Conservation (phyloP, 2,113 vertebrate genomes). For the Trichechus manatus region DNA sequence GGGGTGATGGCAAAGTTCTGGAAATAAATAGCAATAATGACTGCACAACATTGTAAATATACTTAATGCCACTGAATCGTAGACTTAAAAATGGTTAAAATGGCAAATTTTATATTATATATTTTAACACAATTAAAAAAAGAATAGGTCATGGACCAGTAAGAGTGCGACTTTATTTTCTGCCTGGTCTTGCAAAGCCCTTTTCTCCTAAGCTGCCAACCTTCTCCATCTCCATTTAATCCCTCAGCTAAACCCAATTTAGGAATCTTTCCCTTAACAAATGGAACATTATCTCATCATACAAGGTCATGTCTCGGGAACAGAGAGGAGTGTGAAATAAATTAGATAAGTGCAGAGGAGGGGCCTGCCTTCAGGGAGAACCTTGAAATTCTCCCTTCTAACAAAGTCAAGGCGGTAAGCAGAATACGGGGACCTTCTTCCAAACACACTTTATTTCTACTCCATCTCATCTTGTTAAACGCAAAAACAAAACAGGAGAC, state of each 20-base stretch:
- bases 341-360: background rate
- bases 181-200: rapidly evolving
- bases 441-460: rapidly evolving
- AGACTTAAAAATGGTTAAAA: background rate
- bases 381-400: background rate
- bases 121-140: background rate
- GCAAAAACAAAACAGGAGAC: background rate
- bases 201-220: background rate
- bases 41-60: background rate
- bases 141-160: background rate
- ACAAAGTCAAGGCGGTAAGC: background rate
- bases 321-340: background rate
- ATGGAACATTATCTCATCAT: background rate
- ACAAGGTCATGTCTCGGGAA: background rate
- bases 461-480: background rate
- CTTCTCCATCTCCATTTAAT: background rate
- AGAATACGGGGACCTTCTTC: conserved; percentile 37
- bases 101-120: background rate
- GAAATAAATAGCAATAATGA: background rate
- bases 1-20: background rate
- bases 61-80: background rate
- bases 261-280: background rate
- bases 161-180: rapidly evolving
- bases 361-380: background rate
- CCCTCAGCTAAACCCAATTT: background rate